A percentile compares a stretch with the other conserved stretches of the same genome.
Evolutionary conservation across 2,888 invertebrate genomes (phyloP).

Genomic region (Chaetogeoica ovagalla): DNA sequence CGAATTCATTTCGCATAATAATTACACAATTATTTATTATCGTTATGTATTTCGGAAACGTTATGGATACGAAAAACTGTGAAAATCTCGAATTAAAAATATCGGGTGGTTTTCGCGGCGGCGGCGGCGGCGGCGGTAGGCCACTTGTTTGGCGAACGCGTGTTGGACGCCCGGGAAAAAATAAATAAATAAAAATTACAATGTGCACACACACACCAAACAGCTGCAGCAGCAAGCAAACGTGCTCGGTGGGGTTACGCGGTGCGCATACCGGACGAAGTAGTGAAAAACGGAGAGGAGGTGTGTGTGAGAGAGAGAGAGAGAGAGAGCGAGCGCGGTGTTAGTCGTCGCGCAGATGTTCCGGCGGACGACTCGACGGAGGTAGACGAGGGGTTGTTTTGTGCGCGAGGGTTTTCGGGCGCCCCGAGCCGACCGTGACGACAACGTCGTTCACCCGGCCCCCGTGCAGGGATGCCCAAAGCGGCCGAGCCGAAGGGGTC

Average conservation of each 20-base stretch:
- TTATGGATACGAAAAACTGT: no score
- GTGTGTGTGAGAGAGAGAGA: background rate
- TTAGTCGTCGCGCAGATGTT: slow-evolving; percentile 35
- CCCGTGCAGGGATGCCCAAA: slow-evolving; percentile 49
- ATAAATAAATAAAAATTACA: slow-evolving; percentile 5
- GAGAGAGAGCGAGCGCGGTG: background rate
- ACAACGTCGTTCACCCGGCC: slow-evolving; percentile 39
- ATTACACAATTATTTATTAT: no score
- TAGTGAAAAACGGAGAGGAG: background rate
- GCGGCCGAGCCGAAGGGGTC: slow-evolving; percentile 4
- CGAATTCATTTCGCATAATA: no score
- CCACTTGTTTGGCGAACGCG: slow-evolving; percentile 42
- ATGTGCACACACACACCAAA: slow-evolving; percentile 11
- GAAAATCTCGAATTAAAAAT: no score
- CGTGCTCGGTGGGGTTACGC: slow-evolving; percentile 22
- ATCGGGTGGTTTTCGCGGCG: background rate
- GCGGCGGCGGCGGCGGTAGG: slow-evolving; percentile 5
- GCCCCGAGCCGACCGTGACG: slow-evolving; percentile 46
- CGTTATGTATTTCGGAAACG: no score
- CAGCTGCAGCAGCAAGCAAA: slow-evolving; percentile 46
- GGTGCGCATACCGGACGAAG: slow-evolving; percentile 36
- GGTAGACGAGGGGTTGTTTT: slow-evolving; percentile 45
- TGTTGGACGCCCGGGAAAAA: no score
- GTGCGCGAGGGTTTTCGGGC: slow-evolving; percentile 46
- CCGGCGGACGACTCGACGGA: slow-evolving; percentile 11